phyloP scores from a whole-genome alignment of 2,113 vertebrate species.

The Gavia stellata region DNA sequence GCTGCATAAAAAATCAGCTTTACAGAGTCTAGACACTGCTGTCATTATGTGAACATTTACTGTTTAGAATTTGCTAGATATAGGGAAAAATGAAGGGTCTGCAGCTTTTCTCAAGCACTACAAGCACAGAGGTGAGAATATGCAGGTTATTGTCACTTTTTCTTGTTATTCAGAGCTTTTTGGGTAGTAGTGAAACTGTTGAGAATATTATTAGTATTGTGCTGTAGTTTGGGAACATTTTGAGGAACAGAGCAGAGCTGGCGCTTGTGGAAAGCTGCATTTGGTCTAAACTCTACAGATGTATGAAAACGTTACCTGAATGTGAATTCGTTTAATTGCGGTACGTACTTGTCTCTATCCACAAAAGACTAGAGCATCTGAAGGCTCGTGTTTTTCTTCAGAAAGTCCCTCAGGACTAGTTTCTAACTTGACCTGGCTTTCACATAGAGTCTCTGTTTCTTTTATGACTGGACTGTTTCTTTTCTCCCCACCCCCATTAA shows the following conservation, averaged over 20 bases:
- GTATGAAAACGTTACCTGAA: background rate
- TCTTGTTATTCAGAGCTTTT: background rate
- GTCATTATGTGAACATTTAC: background rate
- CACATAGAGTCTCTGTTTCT: background rate
- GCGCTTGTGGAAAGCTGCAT: background rate
- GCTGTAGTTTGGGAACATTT: background rate
- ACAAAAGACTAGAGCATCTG: background rate
- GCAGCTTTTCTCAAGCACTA: background rate
- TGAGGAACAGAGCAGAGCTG: background rate
- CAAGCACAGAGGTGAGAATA: background rate
- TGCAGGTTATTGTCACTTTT: background rate
- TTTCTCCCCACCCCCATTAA: background rate
- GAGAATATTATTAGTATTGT: background rate
- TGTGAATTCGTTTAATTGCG: background rate
- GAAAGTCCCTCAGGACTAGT: background rate
- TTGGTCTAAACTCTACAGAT: background rate
- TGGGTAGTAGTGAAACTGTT: background rate
- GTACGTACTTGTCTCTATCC: background rate
- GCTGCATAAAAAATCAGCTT: background rate
- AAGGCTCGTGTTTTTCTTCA: background rate
- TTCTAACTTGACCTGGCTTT: background rate
- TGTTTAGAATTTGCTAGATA: background rate
- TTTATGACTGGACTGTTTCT: background rate
- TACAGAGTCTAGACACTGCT: background rate
- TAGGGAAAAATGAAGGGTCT: background rate